phyloP scores from a whole-genome alignment of 2,797 vertebrate genomes.

The Hippocampus kuda region DNA sequence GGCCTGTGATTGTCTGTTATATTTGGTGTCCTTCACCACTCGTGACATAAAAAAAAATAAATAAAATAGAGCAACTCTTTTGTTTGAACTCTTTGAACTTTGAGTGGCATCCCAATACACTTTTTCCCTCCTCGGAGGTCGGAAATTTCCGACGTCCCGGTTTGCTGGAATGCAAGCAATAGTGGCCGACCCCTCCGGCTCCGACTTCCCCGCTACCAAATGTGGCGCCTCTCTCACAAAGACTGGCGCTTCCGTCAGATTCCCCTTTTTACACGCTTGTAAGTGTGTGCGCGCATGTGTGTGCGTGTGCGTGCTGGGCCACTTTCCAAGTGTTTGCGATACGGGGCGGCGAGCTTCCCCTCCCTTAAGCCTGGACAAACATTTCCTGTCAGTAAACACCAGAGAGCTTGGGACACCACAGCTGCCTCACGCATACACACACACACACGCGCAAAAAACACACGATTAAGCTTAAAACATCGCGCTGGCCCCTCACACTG shows the following conservation, averaged over 20 bases:
- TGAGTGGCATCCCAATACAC: neutral
- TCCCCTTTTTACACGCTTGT: constrained; percentile 37
- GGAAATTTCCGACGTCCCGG: neutral
- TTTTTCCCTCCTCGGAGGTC: neutral
- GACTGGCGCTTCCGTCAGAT: constrained; percentile 27
- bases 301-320: constrained; percentile 21
- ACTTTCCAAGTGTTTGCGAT: constrained; percentile 51
- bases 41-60: no score
- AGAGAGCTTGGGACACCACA: constrained; percentile 51
- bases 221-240: constrained; percentile 29
- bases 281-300: constrained; percentile 13
- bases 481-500: constrained; percentile 42
- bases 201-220: constrained; percentile 49
- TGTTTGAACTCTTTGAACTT: neutral
- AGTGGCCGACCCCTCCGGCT: constrained; percentile 38
- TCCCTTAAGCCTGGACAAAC: constrained; percentile 67
- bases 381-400: constrained; percentile 69
- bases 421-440: constrained; percentile 47
- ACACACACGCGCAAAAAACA: constrained; percentile 6
- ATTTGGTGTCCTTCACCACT: neutral
- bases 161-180: constrained; percentile 1
- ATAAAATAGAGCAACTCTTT: neutral
- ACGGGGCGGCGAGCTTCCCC: constrained; percentile 51
- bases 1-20: neutral
- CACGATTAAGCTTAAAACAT: constrained; percentile 32